Evolutionary conservation across 2,113 vertebrate species (phyloP), one percentile per base, ranked within the genome.

Genomic region (Caloenas nicobarica): DNA sequence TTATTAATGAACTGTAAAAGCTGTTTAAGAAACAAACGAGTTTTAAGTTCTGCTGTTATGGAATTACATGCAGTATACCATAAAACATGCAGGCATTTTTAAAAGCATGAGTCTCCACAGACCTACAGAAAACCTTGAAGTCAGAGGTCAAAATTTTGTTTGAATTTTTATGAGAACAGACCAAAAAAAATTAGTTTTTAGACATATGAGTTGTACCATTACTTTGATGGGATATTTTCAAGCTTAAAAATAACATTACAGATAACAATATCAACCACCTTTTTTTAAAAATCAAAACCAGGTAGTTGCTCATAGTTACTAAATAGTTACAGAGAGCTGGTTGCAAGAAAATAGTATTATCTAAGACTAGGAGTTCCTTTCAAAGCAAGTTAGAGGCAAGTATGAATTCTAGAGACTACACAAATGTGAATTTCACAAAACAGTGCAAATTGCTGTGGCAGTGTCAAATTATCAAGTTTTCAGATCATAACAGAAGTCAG

Each of bases 31-130:
- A 89, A 46, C 5, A 46, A 48, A 64, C 4, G 71, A 44, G 16
- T 65, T 84, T 38, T 8, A 77, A 56, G 14, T 57, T 81, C 17
- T 42, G 28, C 29, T 70, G 4, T 13, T 82, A 34, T 0, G 11
- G 17, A 33, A 77, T 64, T 38, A 53, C 15, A 50, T 9, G 7
- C 23, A 92, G 29, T 25, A 1, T 24, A 57, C 13, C 22, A 53
- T 0, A 50, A 29, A 69, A 83, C 1, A 0, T 9, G 13, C 9
- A 58, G 15, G 11, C 10, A 82, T 17, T 46, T 4, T 4, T 79
- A 25, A 54, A 57, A n/a, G 7, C 18, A 0, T 4, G 17, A 56
- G 23, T 23, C 16, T 70, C 81, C 9, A 16, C 2, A 2, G 58
- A 53, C 16, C 31, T 42, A 51, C 9, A 81, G 65, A 60, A 92